Conservation (phyloP, 1,140 invertebrate genomes). For the Bombyx mori region ASM3026992v2 NC_085109.1:14317501-14318000, state of each 20-base stretch:
- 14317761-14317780: constrained; percentile 56
- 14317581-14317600: constrained; percentile 24
- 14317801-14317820: constrained; percentile 68
- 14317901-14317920: constrained; percentile 41
- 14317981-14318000: constrained; percentile 72
- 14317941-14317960: constrained; percentile 48
- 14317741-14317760: constrained; percentile 45
- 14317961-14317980: constrained; percentile 68
- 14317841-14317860: constrained; percentile 58
- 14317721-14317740: constrained; percentile 42
- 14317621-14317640: no score
- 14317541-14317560: constrained; percentile 48
- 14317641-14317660: constrained; percentile 39
- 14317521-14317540: constrained; percentile 63
- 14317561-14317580: constrained; percentile 57
- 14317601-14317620: no score
- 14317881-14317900: constrained; percentile 57
- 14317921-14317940: constrained; percentile 33
- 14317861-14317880: constrained; percentile 55
- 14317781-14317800: constrained; percentile 55
- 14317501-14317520: constrained; percentile 59
- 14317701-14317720: constrained; percentile 51
- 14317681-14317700: constrained; percentile 53
- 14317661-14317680: constrained; percentile 68
- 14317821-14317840: constrained; percentile 65